Evolutionary conservation across 2,113 vertebrate species (phyloP).

Genomic region (Tamias sibiricus): DNA sequence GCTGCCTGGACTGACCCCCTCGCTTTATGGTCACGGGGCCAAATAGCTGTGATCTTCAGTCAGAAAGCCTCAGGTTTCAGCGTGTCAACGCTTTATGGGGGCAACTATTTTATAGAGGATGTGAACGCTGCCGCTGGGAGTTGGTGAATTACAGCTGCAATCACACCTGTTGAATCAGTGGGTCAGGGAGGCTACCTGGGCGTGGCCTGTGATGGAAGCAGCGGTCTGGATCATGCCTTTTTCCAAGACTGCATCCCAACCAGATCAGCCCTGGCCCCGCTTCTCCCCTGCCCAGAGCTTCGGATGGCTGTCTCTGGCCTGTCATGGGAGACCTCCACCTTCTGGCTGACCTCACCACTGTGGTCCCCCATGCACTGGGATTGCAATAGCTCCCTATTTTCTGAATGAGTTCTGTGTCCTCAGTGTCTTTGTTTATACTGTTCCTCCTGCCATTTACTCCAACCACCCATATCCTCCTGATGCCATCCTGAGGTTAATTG

Average conservation of each 20-base stretch:
- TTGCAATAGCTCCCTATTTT: background rate
- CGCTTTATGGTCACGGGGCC: accelerated
- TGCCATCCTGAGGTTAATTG: background rate
- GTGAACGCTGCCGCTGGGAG: background rate
- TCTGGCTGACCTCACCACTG: background rate
- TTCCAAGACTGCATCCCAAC: background rate
- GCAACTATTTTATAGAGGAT: background rate
- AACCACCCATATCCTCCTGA: background rate
- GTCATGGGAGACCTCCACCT: accelerated
- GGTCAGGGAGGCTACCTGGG: background rate
- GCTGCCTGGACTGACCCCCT: accelerated
- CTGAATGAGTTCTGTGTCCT: background rate
- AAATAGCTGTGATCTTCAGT: background rate
- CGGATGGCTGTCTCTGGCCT: background rate
- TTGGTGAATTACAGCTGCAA: background rate
- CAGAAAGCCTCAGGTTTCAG: background rate
- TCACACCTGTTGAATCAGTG: accelerated
- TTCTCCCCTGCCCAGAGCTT: background rate
- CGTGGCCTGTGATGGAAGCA: background rate
- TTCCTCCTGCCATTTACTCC: background rate
- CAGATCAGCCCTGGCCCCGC: background rate
- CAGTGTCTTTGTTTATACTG: background rate
- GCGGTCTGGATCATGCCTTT: background rate
- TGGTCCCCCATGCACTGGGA: background rate
- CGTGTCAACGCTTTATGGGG: background rate